These are phyloP conservation scores for Onychomys leucogaster DNA, from an alignment of 2,797 vertebrate species.

Conservation along the genomic window DNA sequence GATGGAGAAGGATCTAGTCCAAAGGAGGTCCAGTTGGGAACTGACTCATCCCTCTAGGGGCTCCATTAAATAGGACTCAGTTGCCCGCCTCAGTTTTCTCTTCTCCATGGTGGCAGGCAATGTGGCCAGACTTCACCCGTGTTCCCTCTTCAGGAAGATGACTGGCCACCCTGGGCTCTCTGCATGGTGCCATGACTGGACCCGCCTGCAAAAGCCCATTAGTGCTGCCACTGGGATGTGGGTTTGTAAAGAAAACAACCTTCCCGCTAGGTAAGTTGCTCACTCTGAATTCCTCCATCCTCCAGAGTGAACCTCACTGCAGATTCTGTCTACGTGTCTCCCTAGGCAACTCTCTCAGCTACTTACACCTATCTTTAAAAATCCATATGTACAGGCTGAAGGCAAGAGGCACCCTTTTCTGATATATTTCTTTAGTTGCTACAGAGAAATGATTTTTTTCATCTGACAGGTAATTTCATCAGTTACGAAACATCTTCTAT, in stretches of 20 bases:
- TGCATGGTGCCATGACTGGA: neutral
- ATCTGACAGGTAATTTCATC: too few species aligned
- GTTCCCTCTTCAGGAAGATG: too few species aligned
- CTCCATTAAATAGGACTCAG: too few species aligned
- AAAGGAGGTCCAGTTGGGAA: too few species aligned
- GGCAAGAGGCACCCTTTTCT: neutral
- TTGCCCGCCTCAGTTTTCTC: neutral
- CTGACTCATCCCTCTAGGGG: neutral
- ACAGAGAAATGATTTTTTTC: neutral
- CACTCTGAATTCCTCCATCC: too few species aligned
- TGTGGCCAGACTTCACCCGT: neutral
- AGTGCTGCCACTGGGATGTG: accelerated
- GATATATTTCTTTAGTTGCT: neutral
- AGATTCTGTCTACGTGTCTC: neutral
- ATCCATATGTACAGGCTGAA: neutral
- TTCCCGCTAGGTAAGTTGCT: neutral
- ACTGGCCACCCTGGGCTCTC: too few species aligned
- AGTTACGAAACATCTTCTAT: neutral
- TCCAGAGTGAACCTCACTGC: neutral
- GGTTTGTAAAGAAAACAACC: neutral
- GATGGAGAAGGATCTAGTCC: neutral
- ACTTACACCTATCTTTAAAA: neutral
- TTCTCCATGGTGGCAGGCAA: neutral
- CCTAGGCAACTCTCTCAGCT: neutral
- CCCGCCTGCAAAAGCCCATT: neutral